Evolutionary conservation across 1,140 invertebrate genomes (phyloP).

Genomic region (Diachasma alloeum): DNA sequence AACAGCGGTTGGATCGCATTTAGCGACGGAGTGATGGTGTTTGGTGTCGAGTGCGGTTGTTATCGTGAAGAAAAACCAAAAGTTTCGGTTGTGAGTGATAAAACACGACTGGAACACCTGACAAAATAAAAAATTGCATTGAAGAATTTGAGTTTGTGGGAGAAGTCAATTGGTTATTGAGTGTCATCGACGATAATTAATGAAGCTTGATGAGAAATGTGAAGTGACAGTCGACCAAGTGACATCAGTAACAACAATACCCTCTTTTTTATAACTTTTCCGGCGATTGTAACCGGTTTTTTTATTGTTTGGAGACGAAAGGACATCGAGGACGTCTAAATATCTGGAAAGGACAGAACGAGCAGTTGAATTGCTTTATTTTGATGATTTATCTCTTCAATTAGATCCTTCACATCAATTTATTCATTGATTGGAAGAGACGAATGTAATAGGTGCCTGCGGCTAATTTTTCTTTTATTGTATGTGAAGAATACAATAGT

Average conservation of each 20-base stretch:
- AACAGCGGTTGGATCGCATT: background rate
- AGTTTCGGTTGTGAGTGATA: background rate
- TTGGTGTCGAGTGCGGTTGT: background rate
- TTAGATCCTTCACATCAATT: background rate
- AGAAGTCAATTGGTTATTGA: no score
- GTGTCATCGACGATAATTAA: no score
- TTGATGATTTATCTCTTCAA: background rate
- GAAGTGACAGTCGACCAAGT: background rate
- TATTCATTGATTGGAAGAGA: background rate
- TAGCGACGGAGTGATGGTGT: background rate
- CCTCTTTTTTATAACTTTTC: background rate
- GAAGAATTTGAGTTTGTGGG: no score
- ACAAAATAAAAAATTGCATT: background rate
- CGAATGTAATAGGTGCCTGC: background rate
- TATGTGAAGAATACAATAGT: background rate
- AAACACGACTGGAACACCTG: background rate
- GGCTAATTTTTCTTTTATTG: background rate
- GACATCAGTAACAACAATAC: background rate
- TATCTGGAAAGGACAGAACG: no score
- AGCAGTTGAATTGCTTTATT: no score
- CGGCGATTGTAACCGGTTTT: background rate
- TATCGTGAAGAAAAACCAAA: background rate
- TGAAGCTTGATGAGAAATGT: background rate
- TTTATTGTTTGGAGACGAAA: background rate
- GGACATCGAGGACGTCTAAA: no score